A percentile compares a stretch with the other conserved stretches of the same genome.
Conservation (phyloP, 2,797 vertebrate species). For the Phalanger gymnotis region DNA sequence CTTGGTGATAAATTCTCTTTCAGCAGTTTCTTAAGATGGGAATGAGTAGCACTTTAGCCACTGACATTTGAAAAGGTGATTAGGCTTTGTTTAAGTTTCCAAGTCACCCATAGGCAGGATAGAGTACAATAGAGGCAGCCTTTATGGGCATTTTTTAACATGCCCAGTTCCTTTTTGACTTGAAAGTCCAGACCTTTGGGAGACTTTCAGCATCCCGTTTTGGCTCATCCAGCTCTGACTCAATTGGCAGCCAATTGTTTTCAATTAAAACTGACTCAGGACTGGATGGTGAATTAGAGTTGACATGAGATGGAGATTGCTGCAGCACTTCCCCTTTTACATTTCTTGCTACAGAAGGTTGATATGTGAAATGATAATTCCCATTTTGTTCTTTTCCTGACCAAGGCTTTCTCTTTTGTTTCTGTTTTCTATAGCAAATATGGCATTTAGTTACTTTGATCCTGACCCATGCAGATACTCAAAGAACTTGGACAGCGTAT, state of each 20-base stretch:
- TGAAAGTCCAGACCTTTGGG: background rate
- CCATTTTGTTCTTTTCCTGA: conserved; percentile 21
- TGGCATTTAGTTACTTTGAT: background rate
- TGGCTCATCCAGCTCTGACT: background rate
- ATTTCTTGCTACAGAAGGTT: background rate
- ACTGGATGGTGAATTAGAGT: background rate
- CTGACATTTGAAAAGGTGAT: background rate
- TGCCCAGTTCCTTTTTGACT: conserved; percentile 8
- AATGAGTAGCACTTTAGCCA: conserved; percentile 8
- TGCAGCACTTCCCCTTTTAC: background rate
- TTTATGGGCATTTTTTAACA: background rate
- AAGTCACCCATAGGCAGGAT: background rate
- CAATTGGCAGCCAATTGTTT: background rate
- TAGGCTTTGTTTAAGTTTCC: background rate
- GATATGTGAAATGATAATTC: conserved; percentile 13
- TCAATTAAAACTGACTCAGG: conserved; percentile 27
- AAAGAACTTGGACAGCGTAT: conserved; percentile 12
- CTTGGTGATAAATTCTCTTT: conserved; percentile 19
- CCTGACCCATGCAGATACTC: background rate
- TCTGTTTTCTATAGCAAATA: conserved; percentile 23
- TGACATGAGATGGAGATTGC: conserved; percentile 24
- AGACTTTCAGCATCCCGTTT: background rate
- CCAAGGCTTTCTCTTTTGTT: background rate
- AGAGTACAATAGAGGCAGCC: background rate
- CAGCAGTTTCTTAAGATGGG: background rate